Conservation (phyloP, 1,140 invertebrate genomes). For the Cardiocondyla obscurior region DNA sequence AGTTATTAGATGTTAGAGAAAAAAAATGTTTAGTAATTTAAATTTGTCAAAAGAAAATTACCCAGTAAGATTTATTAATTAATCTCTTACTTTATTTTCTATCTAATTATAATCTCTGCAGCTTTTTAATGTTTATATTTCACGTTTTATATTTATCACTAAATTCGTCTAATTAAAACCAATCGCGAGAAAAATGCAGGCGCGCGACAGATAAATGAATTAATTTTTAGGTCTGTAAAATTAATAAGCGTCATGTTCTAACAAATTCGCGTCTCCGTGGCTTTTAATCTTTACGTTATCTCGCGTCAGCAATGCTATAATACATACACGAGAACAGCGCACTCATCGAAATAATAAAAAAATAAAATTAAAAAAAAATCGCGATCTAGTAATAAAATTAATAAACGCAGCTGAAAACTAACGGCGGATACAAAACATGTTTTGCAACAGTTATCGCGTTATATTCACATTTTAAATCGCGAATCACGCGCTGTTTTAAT, state of each 20-base stretch:
- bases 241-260: too few species aligned
- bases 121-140: too few species aligned
- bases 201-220: neutral
- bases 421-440: neutral
- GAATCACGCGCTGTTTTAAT: neutral
- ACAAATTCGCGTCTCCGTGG: neutral
- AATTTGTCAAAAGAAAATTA: slow-evolving; percentile 4
- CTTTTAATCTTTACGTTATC: slow-evolving; percentile 38
- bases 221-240: neutral
- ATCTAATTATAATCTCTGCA: neutral
- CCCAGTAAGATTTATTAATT: neutral
- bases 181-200: neutral
- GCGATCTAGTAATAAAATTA: slow-evolving; percentile 4
- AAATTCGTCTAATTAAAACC: neutral
- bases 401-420: neutral
- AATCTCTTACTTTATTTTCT: neutral
- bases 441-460: neutral
- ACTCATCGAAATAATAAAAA: slow-evolving; percentile 33
- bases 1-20: neutral
- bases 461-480: neutral
- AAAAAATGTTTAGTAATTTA: neutral
- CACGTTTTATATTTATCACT: neutral
- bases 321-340: slow-evolving; percentile 17
- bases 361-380: too few species aligned
- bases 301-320: neutral